Evolutionary conservation across 1,140 invertebrate genomes (phyloP), one percentile per base, ranked within the genome.

Genomic region (Coboldia fuscipes): DNA sequence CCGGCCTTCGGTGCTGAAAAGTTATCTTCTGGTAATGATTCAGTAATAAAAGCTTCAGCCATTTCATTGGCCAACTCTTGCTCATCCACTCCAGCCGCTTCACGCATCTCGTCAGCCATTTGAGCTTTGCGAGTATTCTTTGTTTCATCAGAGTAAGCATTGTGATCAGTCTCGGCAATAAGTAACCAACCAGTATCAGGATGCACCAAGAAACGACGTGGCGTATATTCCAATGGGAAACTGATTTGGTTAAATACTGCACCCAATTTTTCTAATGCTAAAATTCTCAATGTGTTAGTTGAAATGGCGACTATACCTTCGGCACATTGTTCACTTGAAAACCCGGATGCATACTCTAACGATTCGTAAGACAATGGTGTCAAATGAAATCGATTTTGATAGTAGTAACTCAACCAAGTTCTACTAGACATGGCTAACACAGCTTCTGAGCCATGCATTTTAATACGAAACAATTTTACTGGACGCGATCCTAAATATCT

Each of bases 261-360:
- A 1, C 96, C 96, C 0, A 99, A 60, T 57, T 99, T 99, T 57
- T 99, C 96, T 12, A 99, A 59, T 0, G 94, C 92, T 48, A 99
- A 70, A 68, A 99, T 99, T 41, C 90, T 70, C 18, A 99, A 61
- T 0, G 93, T 98, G 47, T 98, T 98, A 1, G 85, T 85, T 0
- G 92, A 94, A 56, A 99, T 98, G 1, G 96, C 94, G 6, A 99
- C 96, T 42, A 99, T 94, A 41, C 93, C 96, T 59, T 99, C 96
- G 1, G 90, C 88, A 66, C 94, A 99, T 56, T 99, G 94, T 58
- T 98, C 93, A 37, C 60, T 48, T 42, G 61, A 55, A 35, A 50
- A 99, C 9, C 92, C 90, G 1, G 90, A 92, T 1, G 96, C 94
- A 62, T 93, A 97, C 51, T 98, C 96, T 15, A 99, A 57, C 30